Conservation (phyloP, 2,113 vertebrate species). For the Picathartes gymnocephalus region DNA sequence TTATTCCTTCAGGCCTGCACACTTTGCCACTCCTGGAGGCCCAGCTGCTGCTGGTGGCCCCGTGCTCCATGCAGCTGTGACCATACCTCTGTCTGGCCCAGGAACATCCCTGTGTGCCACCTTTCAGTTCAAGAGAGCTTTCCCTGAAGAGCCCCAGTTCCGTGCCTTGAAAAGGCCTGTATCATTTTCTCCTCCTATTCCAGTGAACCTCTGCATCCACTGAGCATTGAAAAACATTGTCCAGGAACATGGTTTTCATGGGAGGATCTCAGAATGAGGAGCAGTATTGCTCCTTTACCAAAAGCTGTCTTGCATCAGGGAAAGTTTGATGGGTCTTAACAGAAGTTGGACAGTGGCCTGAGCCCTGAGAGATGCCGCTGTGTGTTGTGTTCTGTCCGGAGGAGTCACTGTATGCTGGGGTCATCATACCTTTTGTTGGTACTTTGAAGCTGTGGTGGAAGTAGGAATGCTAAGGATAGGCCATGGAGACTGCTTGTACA, state of each 20-base stretch:
- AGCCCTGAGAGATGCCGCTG: background rate
- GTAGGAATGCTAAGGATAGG: background rate
- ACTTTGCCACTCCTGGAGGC: background rate
- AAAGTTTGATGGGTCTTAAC: background rate
- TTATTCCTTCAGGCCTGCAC: background rate
- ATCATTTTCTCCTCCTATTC: background rate
- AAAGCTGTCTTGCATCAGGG: background rate
- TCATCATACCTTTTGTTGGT: background rate
- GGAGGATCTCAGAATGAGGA: background rate
- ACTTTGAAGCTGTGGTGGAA: background rate
- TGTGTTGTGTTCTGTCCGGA: background rate
- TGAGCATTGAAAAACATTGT: background rate
- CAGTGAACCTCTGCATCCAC: background rate
- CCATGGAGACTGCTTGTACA: background rate
- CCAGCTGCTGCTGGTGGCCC: background rate
- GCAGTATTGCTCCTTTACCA: background rate
- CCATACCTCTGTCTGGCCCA: background rate
- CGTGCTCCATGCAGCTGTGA: accelerated
- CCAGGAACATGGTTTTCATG: background rate
- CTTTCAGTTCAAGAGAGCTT: background rate
- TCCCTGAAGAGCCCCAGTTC: background rate
- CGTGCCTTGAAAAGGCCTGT: background rate
- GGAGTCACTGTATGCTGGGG: background rate
- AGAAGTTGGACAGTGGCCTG: background rate
- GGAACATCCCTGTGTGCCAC: background rate